Base-by-base conservation (phyloP, 2,113 vertebrate genomes). In the Eublepharis macularius region DNA sequence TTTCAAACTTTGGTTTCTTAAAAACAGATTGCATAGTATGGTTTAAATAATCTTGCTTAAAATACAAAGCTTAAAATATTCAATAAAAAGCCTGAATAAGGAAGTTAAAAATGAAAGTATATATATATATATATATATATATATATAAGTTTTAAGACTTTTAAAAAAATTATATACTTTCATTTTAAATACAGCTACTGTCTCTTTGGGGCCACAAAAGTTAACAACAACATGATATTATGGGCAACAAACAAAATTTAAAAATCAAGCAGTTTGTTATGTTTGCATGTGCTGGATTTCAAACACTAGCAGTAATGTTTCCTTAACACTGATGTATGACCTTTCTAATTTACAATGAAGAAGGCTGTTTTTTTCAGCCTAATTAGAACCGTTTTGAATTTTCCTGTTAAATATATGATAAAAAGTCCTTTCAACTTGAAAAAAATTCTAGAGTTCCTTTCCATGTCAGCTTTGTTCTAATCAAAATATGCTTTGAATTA, bases 401-500 rank as follows among this genome's bases (percentile, higher is more conserved):
- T 94, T 96, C 92, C 93, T 95, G 94, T 90, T 96, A 96, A 96
- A 97, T 95, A 96, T 93, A 96, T 93, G 95, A 96, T 96, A 97
- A 94, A 96, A 96, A 96, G 94, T 94, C 94, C 95, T 94, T 94
- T 96, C 95, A 96, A 97, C 94, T 95, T 97, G 94, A 95, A 95
- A 76, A 76, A 90, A 93, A 94, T 94, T 92, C 90, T 94, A 93
- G 93, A 94, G 93, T 96, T 95, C 95, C 95, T 95, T 94, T 95
- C 91, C 90, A 95, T 87, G 92, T 95, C 96, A 96, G 93, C 95
- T 95, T 96, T 95, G 95, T 96, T 96, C 95, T 95, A 97, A 96
- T 96, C 94, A 97, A 96, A 97, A 96, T 94, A 96, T 96, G 95
- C 94, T 96, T 96, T 92, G 94, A 97, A 97, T 96, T 96, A 97